Base-by-base conservation (phyloP, 2,888 invertebrate genomes). In the Eristalis arbustorum region DNA sequence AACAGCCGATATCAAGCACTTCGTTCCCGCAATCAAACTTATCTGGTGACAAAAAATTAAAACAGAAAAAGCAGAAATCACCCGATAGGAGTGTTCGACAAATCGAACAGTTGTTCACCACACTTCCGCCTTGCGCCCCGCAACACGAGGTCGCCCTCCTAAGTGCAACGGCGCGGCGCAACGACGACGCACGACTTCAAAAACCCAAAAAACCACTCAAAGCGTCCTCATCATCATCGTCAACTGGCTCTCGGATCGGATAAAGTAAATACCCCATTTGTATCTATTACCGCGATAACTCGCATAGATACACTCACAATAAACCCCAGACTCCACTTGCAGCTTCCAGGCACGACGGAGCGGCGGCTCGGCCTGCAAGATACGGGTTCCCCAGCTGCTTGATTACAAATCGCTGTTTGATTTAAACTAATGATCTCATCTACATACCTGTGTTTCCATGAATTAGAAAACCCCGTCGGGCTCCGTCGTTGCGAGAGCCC, bases 391-490 rank as follows among this genome's bases (percentile, higher is more conserved):
- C 63, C 64, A 25, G 42, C 62, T 13, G 63, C 59, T 64, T 75
- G 71, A 81, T 72, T 61, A 61, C 81, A 71, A 71, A 63, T 76
- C 49, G 62, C 72, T 64, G 63, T 73, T 81, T 75, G 81, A 85
- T 80, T 73, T 74, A 77, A 73, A 56, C 31, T 56, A 69, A 74
- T 85, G 85, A 85, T 77, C 73, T 85, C 85, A 85, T 73, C 81
- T 49, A 57, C 68, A 85, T 77, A 81, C 81, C 85, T 81, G 73
- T 81, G 49, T 69, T 49, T 85, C 31, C 73, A 64, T 59, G 18
- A 64, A 76, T 68, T 40, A 31, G 63, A 75, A 73, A 73, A 62
- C 18, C 56, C 56, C 66, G 37, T 40, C 22, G n/a, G 13, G 25
- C 25, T 14, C 3, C 13, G 14, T 6, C 13, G n/a, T n/a, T n/a